Evolutionary conservation across 1,140 invertebrate genomes (phyloP).

Genomic region (Pseudachorutes palmiensis): DNA sequence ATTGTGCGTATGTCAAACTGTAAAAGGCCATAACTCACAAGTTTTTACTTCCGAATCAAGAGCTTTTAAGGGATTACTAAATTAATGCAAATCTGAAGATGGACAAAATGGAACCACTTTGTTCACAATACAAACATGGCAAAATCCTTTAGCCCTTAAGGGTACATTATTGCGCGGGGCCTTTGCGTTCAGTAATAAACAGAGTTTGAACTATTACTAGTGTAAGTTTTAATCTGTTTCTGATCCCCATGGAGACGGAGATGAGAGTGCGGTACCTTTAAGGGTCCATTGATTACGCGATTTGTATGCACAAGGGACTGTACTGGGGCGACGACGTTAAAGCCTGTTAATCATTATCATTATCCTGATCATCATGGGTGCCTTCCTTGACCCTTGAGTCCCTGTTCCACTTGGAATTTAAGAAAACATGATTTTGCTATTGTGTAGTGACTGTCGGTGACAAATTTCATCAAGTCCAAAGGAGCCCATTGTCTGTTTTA

Average conservation of each 20-base stretch:
- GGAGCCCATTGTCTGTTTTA: conserved; percentile 15
- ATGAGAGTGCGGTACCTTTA: conserved; percentile 8
- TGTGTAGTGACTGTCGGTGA: conserved; percentile 28
- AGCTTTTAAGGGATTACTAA: neutral
- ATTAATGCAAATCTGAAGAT: conserved; percentile 28
- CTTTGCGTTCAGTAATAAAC: neutral
- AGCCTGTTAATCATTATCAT: neutral
- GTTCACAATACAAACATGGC: neutral
- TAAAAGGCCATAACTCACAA: neutral
- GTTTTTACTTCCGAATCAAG: neutral
- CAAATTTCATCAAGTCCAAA: conserved; percentile 34
- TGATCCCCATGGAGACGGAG: neutral
- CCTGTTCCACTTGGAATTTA: conserved; percentile 4
- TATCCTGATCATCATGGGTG: conserved; percentile 6
- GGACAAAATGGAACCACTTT: neutral
- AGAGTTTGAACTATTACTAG: neutral
- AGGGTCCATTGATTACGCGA: conserved; percentile 18
- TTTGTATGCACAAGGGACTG: conserved; percentile 25
- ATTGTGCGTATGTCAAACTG: no score
- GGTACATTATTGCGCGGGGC: neutral
- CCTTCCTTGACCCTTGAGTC: neutral
- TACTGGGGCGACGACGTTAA: neutral
- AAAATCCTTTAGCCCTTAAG: neutral
- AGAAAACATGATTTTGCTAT: conserved; percentile 34
- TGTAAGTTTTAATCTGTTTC: conserved; percentile 6